A percentile compares a stretch with the other conserved stretches of the same genome.
phyloP scores from a whole-genome alignment of 2,113 vertebrate species.

The Danionella cerebrum region DNA sequence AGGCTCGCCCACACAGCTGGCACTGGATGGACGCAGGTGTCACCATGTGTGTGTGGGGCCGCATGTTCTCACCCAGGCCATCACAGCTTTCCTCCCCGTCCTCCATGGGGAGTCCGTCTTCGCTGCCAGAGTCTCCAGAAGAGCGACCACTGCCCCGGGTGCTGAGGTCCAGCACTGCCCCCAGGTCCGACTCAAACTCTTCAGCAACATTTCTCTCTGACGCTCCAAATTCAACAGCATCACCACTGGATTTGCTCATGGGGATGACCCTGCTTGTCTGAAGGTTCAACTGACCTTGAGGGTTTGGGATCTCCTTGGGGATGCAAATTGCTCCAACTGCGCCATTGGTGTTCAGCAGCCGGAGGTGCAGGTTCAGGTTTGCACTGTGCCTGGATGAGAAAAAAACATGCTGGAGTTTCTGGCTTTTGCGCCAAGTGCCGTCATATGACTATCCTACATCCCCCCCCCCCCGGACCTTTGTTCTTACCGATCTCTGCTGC shows the following conservation, averaged over 20 bases:
- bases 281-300: conserved; percentile 81
- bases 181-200: conserved; percentile 59
- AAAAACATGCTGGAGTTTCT: conserved; percentile 23
- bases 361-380: conserved; percentile 89
- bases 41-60: no score
- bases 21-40: conserved; percentile 82
- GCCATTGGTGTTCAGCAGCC: conserved; percentile 85
- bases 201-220: no score
- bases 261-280: conserved; percentile 83
- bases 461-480: not conserved
- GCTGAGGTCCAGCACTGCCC: conserved; percentile 83
- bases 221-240: no score
- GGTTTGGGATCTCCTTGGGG: conserved; percentile 75
- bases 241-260: conserved; percentile 72
- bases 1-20: conserved; percentile 91
- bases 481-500: conserved; percentile 95
- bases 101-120: conserved; percentile 73
- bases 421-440: not conserved
- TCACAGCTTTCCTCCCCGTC: conserved; percentile 88
- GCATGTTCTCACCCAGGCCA: conserved; percentile 59
- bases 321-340: conserved; percentile 58
- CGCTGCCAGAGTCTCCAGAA: conserved; percentile 90
- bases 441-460: no score
- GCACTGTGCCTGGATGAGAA: conserved; percentile 83
- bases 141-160: conserved; percentile 74